Evolutionary conservation across 1,140 invertebrate species (phyloP), one percentile per base, ranked within the genome.

Genomic region (Drosophila nigrodunni): DNA sequence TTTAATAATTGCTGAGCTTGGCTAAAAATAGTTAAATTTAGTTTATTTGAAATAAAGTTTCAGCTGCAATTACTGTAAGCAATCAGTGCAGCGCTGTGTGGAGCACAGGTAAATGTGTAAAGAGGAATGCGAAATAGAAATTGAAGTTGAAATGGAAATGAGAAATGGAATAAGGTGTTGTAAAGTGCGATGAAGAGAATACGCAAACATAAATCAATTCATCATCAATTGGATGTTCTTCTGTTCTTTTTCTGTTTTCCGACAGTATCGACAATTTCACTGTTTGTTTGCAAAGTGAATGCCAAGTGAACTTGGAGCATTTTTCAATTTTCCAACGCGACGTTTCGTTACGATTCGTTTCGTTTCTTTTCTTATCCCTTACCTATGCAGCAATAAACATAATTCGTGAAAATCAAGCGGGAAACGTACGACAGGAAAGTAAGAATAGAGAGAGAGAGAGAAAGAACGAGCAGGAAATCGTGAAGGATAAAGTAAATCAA

Each of bases 121-220:
- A 9, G 11, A 9, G 25, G 15, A 49, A 49, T 21, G 15, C 2
- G 44, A 59, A 73, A 46, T 67, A 35, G 18, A 57, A 62, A n/a
- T 50, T 3, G 37, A 50, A 58, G 35, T 47, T 25, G 50, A 47
- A 66, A 44, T 55, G 41, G 13, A 57, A 46, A 7, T 52, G n/a
- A 25, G 21, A 55, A 73, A 30, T 35, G 25, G 21, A 57, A 52
- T 47, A 49, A 21, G 47, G 54, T 67, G 54, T 60, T 66, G 47
- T 39, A 58, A 67, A 58, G 61, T 46, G 50, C 34, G 43, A 52
- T 21, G 39, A 25, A 54, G 54, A 64, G 64, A 55, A 34, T 58
- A 30, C 41, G 54, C 70, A 80, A 80, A 80, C 75, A 77, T 78
- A 74, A 78, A 80, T 78, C 75, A 80, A 77, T 80, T 80, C 71